Percentiles rank a stretch among this genome's conserved stretches.
Conservation (phyloP, 2,888 invertebrate species). For the Eristalis tenax region DNA sequence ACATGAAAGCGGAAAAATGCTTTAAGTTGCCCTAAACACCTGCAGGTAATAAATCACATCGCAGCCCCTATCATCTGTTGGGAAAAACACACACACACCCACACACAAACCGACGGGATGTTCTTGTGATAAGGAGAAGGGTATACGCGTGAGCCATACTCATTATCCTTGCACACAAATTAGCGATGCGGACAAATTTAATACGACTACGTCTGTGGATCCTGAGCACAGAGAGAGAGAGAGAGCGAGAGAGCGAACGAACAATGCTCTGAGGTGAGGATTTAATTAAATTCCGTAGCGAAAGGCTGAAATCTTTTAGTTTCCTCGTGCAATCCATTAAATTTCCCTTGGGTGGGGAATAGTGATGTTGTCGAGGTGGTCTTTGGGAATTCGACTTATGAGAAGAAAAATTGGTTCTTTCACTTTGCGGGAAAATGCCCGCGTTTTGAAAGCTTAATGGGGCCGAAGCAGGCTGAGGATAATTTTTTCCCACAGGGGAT, state of each 20-base stretch:
- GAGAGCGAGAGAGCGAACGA: background rate
- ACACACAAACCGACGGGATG: background rate
- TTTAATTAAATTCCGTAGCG: conserved; percentile 65
- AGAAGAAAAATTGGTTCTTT: background rate
- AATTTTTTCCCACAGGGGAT: background rate
- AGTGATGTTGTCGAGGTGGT: conserved; percentile 6
- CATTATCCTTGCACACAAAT: conserved; percentile 60
- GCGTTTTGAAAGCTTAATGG: background rate
- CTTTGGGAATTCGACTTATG: background rate
- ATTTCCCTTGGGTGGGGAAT: conserved; percentile 6
- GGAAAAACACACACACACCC: background rate
- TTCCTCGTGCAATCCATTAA: conserved; percentile 46
- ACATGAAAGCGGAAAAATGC: conserved; percentile 10
- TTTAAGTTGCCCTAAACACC: conserved; percentile 47
- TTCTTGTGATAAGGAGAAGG: background rate
- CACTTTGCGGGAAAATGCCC: background rate
- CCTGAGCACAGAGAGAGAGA: background rate
- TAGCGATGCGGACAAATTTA: conserved; percentile 62
- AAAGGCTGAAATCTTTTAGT: conserved; percentile 42
- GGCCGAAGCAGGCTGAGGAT: background rate
- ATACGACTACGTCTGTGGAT: conserved; percentile 7
- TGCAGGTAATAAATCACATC: conserved; percentile 43
- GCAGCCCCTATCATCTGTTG: background rate
- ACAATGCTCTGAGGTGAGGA: conserved; percentile 25
- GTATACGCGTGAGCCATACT: conserved; percentile 11